Percentiles rank a stretch among this genome's conserved stretches.
These are phyloP conservation scores for Macheiramphus alcinus DNA, from an alignment of 2,113 vertebrate genomes.

Conservation along the genomic window DNA sequence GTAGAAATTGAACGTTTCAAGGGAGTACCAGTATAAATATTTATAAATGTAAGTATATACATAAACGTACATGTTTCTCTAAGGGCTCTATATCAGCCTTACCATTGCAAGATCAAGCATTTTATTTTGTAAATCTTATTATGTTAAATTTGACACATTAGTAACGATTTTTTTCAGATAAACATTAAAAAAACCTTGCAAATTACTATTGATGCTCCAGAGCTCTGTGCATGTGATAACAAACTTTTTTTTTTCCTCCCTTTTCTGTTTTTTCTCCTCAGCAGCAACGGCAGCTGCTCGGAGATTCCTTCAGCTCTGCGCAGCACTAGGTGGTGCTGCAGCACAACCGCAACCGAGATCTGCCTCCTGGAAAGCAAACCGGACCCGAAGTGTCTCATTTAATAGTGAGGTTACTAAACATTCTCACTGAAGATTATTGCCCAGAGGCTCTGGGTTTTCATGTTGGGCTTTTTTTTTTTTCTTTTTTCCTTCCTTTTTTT, in stretches of 20 bases:
- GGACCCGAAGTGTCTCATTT: fast-evolving
- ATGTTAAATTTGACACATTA: not conserved
- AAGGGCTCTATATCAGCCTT: not conserved
- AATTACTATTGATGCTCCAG: not conserved
- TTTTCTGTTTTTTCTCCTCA: no score
- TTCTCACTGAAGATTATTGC: not conserved
- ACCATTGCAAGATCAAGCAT: not conserved
- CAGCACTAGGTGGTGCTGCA: slow-evolving; percentile 71
- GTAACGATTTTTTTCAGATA: not conserved
- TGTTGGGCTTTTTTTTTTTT: fast-evolving
- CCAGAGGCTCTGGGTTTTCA: not conserved
- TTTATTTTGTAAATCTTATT: not conserved
- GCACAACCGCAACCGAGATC: not conserved
- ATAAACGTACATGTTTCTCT: not conserved
- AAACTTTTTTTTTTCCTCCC: not conserved
- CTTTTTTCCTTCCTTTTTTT: not conserved
- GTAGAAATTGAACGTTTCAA: not conserved
- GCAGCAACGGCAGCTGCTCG: not conserved
- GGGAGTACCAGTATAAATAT: not conserved
- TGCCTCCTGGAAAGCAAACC: fast-evolving
- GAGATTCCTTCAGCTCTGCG: not conserved
- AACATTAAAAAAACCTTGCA: not conserved
- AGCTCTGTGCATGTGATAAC: not conserved
- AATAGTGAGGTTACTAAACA: fast-evolving
- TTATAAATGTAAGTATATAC: not conserved